Evolutionary conservation across 2,113 vertebrate species (phyloP), one percentile per base, ranked within the genome.

Genomic region (Suricata suricatta): DNA sequence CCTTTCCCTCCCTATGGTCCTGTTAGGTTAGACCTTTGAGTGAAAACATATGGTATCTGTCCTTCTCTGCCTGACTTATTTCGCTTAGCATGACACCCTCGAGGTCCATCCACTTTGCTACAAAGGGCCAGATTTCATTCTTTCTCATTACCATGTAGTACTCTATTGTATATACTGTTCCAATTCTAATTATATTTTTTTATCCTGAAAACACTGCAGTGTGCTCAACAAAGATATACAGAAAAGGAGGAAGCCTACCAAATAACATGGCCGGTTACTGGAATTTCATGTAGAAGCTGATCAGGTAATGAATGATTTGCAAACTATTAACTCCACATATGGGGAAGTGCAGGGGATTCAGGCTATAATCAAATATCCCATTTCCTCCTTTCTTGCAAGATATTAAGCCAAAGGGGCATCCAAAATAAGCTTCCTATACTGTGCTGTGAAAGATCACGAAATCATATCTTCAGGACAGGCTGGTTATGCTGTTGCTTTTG

Each of bases 221-320:
- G 10, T 94, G 85, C 86, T 97, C 80, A 86, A 69, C 27, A 33
- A 92, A 95, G 97, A 52, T 4, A 38, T 41, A 71, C 57, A 8
- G 38, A 83, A 96, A 89, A 98, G 89, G 93, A 98, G 0, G 0
- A 89, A 84, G 71, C 0, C 29, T 95, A 97, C 77, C 91, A 68
- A 98, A 92, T 64, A 97, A 63, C 47, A 93, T 25, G 79, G 95
- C 92, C 91, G 90, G 94, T 98, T 95, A 96, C 83, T 95, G 57
- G 81, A 98, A 87, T 93, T 98, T 81, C 96, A 79, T 89, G 97
- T 14, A 19, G 52, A 11, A 93, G 88, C 80, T 88, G 13, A 95
- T 83, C 93, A 97, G 97, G 97, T 98, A 96, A 95, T 5, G 86
- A 96, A 95, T 5, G 86, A 97, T 84, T 38, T 97, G 83, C 90